Evolutionary conservation across 2,113 vertebrate genomes (phyloP), one percentile per base, ranked within the genome.

Genomic region (Hydrolagus affinis): DNA sequence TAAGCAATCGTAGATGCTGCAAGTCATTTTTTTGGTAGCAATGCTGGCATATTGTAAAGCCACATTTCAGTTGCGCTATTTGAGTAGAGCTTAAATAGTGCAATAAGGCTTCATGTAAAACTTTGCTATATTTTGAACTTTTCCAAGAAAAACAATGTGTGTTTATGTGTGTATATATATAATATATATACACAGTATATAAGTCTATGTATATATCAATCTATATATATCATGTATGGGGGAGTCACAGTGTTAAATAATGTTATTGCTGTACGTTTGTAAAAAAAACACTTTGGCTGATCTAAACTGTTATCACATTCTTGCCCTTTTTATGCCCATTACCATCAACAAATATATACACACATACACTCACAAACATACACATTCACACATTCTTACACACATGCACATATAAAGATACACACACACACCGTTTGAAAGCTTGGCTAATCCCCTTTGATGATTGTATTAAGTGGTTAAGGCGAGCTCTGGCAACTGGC

Each of bases 391-490:
- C 28, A 74, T 44, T 59, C 73, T 57, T 57, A 78, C 75, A 77
- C 56, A 76, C 44, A 62, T 7, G 8, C 23, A 64, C 60, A 0
- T 72, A 25, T n/a, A 28, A 72, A 28, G 70, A 1, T 11, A 23
- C n/a, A 71, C n/a, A 72, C 23, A 25, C 70, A 28, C 70, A 25
- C 70, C 1, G 44, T 44, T 44, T 44, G 91, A 92, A 91, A 91
- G 90, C 90, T 89, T 86, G 87, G 87, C 90, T 92, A 93, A 94
- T 93, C 91, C 91, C 90, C 89, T 93, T 90, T 93, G 93, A 94
- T 95, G 93, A 91, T 95, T 94, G 95, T 93, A 94, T 94, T 94
- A 94, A 95, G 92, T 91, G 88, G 90, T 88, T 89, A 88, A 87
- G 87, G 89, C 89, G 88, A 88, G 85, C 87, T 87, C 87, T 92